phyloP scores from a whole-genome alignment of 53 echinoderm and acorn worm genomes.

The Echinometra lucunter region DNA sequence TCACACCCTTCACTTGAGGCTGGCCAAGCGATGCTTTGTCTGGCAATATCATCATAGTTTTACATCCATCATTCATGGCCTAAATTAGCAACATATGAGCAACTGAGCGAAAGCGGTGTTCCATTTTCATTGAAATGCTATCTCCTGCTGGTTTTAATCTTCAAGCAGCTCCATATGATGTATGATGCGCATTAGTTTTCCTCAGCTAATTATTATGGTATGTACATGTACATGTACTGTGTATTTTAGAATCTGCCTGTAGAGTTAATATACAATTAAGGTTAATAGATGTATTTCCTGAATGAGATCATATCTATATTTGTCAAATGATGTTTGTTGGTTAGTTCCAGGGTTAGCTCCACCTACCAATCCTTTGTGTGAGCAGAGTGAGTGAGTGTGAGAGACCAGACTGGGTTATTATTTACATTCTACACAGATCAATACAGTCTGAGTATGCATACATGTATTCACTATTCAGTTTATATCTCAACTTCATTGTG shows the following conservation, averaged over 20 bases:
- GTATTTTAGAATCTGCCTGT: neutral
- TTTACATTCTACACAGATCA: conserved; percentile 44
- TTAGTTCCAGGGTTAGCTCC: neutral
- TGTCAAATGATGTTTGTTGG: neutral
- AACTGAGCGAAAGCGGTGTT: neutral
- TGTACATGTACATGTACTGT: neutral
- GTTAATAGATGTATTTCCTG: conserved; percentile 46
- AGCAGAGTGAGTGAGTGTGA: too few relatives aligned
- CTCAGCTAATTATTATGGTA: conserved; percentile 7
- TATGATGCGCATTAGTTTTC: conserved; percentile 35
- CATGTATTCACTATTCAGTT: neutral
- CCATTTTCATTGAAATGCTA: conserved; percentile 26
- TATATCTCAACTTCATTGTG: neutral
- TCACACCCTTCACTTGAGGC: conserved; percentile 18
- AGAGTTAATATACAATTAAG: conserved; percentile 8
- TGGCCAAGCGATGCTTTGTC: conserved; percentile 49
- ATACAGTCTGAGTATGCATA: conserved; percentile 17
- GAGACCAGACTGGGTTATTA: conserved; percentile 19
- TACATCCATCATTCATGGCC: conserved; percentile 32
- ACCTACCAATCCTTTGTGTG: conserved; percentile 44
- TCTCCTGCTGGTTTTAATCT: conserved; percentile 43
- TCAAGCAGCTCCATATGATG: neutral
- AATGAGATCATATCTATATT: conserved; percentile 57
- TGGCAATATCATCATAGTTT: conserved; percentile 37
- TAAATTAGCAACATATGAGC: conserved; percentile 49